These are phyloP conservation scores for Todiramphus chloris DNA, from an alignment of 2,113 vertebrate genomes.

Conservation along the genomic window DNA sequence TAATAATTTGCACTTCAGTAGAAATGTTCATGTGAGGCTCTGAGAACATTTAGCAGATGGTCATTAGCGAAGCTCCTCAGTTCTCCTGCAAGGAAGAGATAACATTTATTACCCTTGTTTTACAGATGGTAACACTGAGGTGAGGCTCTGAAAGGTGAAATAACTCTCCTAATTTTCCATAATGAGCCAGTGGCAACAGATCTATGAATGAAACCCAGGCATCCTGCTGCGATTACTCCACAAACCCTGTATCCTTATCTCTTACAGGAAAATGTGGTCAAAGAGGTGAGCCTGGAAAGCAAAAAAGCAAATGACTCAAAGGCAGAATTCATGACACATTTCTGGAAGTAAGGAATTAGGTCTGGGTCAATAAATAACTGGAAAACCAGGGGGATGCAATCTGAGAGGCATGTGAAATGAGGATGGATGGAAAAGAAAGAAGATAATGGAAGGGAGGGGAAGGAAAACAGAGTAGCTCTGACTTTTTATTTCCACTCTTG, in stretches of 20 bases:
- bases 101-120: slow-evolving; percentile 60
- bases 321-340: slow-evolving; percentile 60
- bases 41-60: slow-evolving; percentile 65
- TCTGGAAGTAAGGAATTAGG: slow-evolving; percentile 64
- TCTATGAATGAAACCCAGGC: slow-evolving; percentile 62
- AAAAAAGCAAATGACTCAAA: slow-evolving; percentile 40
- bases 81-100: slow-evolving; percentile 67
- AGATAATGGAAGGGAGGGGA: slow-evolving; percentile 66
- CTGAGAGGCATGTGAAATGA: slow-evolving; percentile 38
- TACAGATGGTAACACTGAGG: slow-evolving; percentile 56
- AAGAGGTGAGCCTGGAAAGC: slow-evolving; percentile 63
- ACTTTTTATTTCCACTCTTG: slow-evolving; percentile 64
- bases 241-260: slow-evolving; percentile 39
- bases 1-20: slow-evolving; percentile 71
- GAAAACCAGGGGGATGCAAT: slow-evolving; percentile 50
- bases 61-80: slow-evolving; percentile 38
- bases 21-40: slow-evolving; percentile 63
- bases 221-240: slow-evolving; percentile 47
- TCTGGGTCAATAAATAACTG: slow-evolving; percentile 66
- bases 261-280: slow-evolving; percentile 31
- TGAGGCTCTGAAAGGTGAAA: slow-evolving; percentile 63
- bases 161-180: slow-evolving; percentile 36
- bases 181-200: slow-evolving; percentile 54
- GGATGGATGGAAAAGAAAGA: slow-evolving; percentile 60
- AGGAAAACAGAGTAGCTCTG: slow-evolving; percentile 44